These are phyloP conservation scores for Cathartes aura DNA, from an alignment of 2,113 vertebrate genomes.

Conservation along the genomic window DNA sequence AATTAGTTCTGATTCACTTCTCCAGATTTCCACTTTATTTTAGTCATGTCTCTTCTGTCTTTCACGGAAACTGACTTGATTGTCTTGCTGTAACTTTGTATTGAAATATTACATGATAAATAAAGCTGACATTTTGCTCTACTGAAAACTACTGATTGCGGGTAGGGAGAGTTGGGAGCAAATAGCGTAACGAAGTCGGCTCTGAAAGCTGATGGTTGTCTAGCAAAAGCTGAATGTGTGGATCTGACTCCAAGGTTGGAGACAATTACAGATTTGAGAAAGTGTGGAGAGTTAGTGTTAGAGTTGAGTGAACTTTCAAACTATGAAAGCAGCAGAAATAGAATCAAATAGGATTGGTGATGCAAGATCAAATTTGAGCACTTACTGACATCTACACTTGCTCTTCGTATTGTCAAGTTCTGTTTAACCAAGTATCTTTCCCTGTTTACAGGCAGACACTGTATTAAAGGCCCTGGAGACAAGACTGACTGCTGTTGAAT, in stretches of 20 bases:
- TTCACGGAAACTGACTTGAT: not conserved
- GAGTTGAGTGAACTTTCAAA: not conserved
- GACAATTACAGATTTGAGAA: not conserved
- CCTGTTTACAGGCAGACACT: conserved; percentile 12
- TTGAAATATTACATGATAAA: not conserved
- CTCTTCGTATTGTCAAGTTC: not conserved
- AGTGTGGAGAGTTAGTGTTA: not conserved
- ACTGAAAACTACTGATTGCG: not conserved
- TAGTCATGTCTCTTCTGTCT: not conserved
- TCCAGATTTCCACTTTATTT: not conserved
- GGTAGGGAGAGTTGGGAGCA: not conserved
- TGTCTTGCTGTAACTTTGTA: not conserved
- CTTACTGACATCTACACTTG: not conserved
- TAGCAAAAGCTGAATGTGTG: not conserved
- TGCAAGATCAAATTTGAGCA: not conserved
- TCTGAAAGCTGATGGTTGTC: not conserved
- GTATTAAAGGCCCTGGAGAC: conserved; percentile 46
- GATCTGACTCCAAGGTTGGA: not conserved
- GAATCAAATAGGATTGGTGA: not conserved
- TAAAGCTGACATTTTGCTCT: not conserved
- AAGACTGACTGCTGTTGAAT: conserved; percentile 35
- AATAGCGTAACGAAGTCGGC: fast-evolving
- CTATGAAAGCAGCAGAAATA: not conserved
- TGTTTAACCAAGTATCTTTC: not conserved
- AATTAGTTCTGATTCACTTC: not conserved